Evolutionary conservation across 2,888 invertebrate genomes (phyloP), one percentile per base, ranked within the genome.

Genomic region (Drosophila differens): DNA sequence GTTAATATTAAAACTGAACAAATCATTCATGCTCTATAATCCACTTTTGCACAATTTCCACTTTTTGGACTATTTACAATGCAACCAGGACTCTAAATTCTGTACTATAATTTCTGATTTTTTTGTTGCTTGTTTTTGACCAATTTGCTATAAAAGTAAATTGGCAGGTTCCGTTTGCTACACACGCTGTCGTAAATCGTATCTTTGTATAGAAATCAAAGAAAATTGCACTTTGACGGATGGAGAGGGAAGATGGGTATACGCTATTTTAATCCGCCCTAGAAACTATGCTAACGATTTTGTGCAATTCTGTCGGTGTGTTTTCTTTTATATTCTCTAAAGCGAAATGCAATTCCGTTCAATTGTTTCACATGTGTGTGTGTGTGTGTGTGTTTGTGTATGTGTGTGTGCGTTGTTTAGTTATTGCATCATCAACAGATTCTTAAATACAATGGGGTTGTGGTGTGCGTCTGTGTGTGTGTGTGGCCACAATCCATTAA

Each of bases 401-500:
- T 32, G 28, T 58, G 33, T 57, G 28, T 78, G 51, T 59, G 22
- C 51, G 25, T 78, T 28, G 32, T 30, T 59, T 66, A 37, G 28
- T 39, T 35, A 80, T 79, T 79, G 78, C 78, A 79, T 79, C 78
- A 79, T 76, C 78, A 79, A 76, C 76, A 62, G 52, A 71, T 75
- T 71, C 69, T 73, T 67, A 64, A 60, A 76, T 51, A 69, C 51
- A 39, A 74, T 62, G 51, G 60, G 64, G 41, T 51, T 60, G 37
- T 68, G 35, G 49, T 19, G 47, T 58, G 37, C 55, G 25, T 67
- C 55, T 62, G 49, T 32, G 62, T 67, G 59, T 62, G 51, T 61
- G 57, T 65, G 59, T 71, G 63, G 63, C 64, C 64, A 55, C 39
- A 65, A 75, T 62, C 71, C 81, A 79, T 79, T 79, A 73, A 63